Base-by-base conservation (phyloP, 92 coral and sea anemone genomes). In the Phenganax stokvisi region DNA sequence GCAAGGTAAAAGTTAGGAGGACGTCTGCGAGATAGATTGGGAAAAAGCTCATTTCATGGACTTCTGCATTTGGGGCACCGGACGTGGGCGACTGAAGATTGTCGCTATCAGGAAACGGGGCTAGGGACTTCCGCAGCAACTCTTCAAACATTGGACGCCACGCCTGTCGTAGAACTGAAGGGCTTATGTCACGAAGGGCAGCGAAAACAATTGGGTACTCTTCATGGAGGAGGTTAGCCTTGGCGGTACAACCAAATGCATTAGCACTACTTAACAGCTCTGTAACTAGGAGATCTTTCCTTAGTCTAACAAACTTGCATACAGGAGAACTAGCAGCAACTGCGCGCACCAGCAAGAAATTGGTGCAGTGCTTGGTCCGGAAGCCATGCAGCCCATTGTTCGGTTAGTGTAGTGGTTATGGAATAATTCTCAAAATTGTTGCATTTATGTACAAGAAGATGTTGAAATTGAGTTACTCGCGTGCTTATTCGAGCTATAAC, bases 321-420 rank as follows among this genome's bases (percentile, higher is more conserved):
- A 67, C 73, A 11, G 73, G 73, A 15, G 73, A 67, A 28, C 73
- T 67, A 13, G 73, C 73, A 28, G 72, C 72, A 30, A 75, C n/a
- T 54, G 65, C 64, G 25, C 52, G 1, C 12, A 75, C 66, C 13
- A 75, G 13, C 27, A 87, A 57, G 89, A 86, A 51, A 83, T 96
- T 53, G 96, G 93, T 66, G 87, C 81, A 51, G 97, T 90, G 8
- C 82, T 96, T 61, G 99, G 86, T 31, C 97, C 93, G 13, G 72
- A 67, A 51, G 86, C 87, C 6, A 80, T 83, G 71, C 90, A 93
- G 65, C 97, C 90, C 1, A 89, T 93, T 53, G 84, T 87, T 63
- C 92, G 89, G 97, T 90, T 58, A 80, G 96, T 37, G 47, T 5
- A 37, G 47, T 37, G 47, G 47, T 37, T 37, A 37, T 37, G 47